These are phyloP conservation scores for Neoseiulus cucumeris DNA, from an alignment of 1,140 invertebrate genomes.

Conservation along the genomic window DNA sequence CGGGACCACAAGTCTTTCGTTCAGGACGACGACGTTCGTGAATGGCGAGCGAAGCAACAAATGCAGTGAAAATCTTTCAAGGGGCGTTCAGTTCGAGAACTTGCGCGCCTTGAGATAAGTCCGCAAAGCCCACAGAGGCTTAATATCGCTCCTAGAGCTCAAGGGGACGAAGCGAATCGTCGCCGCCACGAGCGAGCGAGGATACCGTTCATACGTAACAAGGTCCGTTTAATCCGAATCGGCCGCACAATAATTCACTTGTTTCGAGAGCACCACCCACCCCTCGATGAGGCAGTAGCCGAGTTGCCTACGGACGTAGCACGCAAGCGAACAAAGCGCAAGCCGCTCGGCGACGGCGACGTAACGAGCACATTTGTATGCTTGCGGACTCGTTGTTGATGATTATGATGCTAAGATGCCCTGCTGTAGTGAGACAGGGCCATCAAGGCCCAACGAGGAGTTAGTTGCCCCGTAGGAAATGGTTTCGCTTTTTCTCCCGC, in stretches of 20 bases:
- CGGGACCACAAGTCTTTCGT: too few relatives aligned
- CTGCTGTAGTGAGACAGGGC: too few relatives aligned
- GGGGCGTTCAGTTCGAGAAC: neutral
- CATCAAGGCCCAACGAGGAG: too few relatives aligned
- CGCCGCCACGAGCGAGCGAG: too few relatives aligned
- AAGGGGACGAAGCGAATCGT: too few relatives aligned
- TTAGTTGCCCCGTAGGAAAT: too few relatives aligned
- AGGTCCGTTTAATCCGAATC: neutral
- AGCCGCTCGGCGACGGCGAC: neutral
- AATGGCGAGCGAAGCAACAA: constrained; percentile 9
- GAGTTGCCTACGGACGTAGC: neutral
- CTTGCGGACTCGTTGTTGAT: too few relatives aligned
- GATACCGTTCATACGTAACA: neutral
- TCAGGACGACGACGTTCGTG: constrained; percentile 14
- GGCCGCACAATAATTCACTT: neutral
- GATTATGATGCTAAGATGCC: too few relatives aligned
- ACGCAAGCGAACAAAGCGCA: neutral
- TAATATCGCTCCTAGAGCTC: too few relatives aligned
- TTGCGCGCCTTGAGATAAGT: too few relatives aligned
- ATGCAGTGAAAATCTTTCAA: constrained; percentile 6
- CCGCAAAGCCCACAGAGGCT: too few relatives aligned
- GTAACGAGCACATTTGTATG: neutral
- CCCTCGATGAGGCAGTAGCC: neutral
- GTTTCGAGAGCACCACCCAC: neutral
- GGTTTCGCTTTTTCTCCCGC: too few relatives aligned